Conservation (phyloP, 2,888 invertebrate species). For the Pemphredon lugubris region DNA sequence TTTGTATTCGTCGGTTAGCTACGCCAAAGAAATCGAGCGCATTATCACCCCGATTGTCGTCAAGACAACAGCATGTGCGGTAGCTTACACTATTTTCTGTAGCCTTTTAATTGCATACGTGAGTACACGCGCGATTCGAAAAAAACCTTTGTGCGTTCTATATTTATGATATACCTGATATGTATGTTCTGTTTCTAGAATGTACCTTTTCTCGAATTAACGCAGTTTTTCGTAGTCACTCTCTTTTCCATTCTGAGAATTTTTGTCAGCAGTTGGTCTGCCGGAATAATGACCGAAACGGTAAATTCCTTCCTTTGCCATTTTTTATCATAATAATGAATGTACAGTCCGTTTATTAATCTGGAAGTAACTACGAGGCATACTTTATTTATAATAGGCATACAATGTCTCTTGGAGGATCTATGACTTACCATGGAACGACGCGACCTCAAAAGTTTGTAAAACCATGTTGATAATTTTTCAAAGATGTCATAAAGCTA, state of each 20-base stretch:
- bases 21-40: slow-evolving; percentile 34
- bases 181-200: slow-evolving; percentile 27
- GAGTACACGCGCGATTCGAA: slow-evolving; percentile 4
- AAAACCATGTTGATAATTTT: slow-evolving; percentile 49
- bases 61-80: slow-evolving; percentile 42
- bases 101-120: slow-evolving; percentile 50
- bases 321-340: background rate
- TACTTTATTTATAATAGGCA: slow-evolving; percentile 20
- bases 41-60: slow-evolving; percentile 37
- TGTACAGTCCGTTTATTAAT: background rate
- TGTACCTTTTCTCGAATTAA: slow-evolving; percentile 17
- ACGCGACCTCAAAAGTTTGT: slow-evolving; percentile 21
- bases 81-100: slow-evolving; percentile 33
- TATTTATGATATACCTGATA: background rate
- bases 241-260: slow-evolving; percentile 33
- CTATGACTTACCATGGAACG: slow-evolving; percentile 53
- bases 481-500: slow-evolving; percentile 57
- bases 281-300: slow-evolving; percentile 38
- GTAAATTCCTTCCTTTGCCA: slow-evolving; percentile 15
- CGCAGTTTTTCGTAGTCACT: slow-evolving; percentile 33
- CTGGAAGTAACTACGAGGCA: background rate
- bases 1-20: too few species aligned
- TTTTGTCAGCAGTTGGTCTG: slow-evolving; percentile 43
- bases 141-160: background rate
- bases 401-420: slow-evolving; percentile 41